Percentiles rank a stretch among this genome's conserved stretches.
Conservation (phyloP, 2,113 vertebrate species). For the Hippocampus abdominalis region DNA sequence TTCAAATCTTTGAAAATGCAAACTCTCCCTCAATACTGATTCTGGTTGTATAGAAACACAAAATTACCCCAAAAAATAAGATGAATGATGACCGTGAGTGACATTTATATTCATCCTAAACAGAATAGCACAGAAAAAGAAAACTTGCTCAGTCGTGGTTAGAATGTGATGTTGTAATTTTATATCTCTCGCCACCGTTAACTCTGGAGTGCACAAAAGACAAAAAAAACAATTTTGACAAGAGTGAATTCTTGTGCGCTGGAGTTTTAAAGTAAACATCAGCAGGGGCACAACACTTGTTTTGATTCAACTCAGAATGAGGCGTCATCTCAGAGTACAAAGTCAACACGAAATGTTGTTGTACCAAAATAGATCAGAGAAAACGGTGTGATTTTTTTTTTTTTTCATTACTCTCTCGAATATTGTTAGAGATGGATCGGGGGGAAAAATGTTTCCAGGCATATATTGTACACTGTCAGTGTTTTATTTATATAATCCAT, state of each 20-base stretch:
- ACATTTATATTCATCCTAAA: too few relatives aligned
- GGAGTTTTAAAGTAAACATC: constrained; percentile 4
- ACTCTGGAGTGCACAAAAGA: background rate
- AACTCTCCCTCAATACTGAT: too few relatives aligned
- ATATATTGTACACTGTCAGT: background rate
- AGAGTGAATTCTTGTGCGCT: background rate
- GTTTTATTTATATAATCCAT: constrained; percentile 21
- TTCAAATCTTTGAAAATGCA: too few relatives aligned
- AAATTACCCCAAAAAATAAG: too few relatives aligned
- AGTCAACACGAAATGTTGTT: background rate
- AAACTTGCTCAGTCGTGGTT: too few relatives aligned
- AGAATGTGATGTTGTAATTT: too few relatives aligned
- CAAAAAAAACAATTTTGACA: background rate
- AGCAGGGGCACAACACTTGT: background rate
- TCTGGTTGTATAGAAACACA: too few relatives aligned
- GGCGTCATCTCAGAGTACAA: background rate
- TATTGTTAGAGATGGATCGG: background rate
- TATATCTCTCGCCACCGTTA: background rate
- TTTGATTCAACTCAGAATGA: background rate
- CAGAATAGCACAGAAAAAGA: too few relatives aligned
- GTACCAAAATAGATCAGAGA: constrained; percentile 7
- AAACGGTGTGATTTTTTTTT: background rate
- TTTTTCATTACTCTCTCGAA: background rate
- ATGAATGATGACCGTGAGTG: too few relatives aligned
- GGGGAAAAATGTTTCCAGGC: background rate